Evolutionary conservation across 2,113 vertebrate species (phyloP), one percentile per base, ranked within the genome.

Genomic region (Chiloscyllium plagiosum): DNA sequence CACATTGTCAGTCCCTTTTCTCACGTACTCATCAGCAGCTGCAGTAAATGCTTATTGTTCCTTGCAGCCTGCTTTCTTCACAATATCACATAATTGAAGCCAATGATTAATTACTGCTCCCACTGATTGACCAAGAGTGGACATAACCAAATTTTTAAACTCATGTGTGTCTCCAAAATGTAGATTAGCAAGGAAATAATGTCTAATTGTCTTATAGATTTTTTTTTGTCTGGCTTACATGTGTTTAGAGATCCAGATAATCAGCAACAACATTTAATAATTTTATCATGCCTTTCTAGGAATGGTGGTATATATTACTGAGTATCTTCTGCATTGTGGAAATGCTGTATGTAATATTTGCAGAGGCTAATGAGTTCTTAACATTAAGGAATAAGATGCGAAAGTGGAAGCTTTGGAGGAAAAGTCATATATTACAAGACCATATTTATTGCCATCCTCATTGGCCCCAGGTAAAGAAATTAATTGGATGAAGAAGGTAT

Each of bases 401-500:
- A 61, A 96, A 95, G 52, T 97, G 97, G 97, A 87, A 95, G 56
- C 20, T 50, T 50, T 97, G 97, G 97, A 95, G 95, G 0, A 85
- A 96, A 50, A 65, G 50, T 22, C 96, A 96, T 90, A 83, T 97
- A 95, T 96, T 96, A 7, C 96, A 97, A 2, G 97, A 98, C 95
- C 95, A 97, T 95, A 20, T 7, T 96, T 96, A 96, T 66, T 96
- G 95, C 15, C 97, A 97, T 95, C 97, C 97, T 37, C 97, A 97
- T 97, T 98, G 97, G 97, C 97, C 97, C 42, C 96, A 98, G 97
- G 97, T 98, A 95, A 2, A 47, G 29, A 33, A 83, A 87, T 85
- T 85, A 85, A 61, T 80, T 85, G n/a, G 72, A 80, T 66, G 61
- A 72, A 12, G n/a, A 80, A 95, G n/a, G 33, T 66, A 17, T 37